A percentile compares a stretch with the other conserved stretches of the same genome.
Conservation (phyloP, 2,797 vertebrate genomes). For the Sphaeramia orbicularis region DNA sequence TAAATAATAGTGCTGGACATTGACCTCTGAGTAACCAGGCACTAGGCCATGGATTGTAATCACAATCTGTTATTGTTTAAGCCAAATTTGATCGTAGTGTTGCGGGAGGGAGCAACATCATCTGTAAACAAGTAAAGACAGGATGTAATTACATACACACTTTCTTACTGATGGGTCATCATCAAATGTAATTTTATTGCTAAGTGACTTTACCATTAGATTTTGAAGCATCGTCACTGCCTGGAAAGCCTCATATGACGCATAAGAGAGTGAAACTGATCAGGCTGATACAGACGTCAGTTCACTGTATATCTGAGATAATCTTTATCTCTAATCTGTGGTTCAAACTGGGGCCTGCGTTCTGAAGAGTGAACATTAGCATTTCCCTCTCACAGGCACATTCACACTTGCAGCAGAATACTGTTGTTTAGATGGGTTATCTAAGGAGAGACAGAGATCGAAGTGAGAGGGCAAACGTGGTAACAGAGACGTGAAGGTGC, state of each 20-base stretch:
- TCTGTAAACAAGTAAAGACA: constrained; percentile 39
- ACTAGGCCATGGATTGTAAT: background rate
- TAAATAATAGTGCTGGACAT: background rate
- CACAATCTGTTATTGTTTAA: background rate
- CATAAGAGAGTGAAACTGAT: constrained; percentile 60
- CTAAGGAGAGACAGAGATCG: constrained; percentile 2
- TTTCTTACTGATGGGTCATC: constrained; percentile 62
- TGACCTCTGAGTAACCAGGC: background rate
- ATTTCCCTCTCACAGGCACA: background rate
- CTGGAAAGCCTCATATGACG: constrained; percentile 55
- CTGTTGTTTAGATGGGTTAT: background rate
- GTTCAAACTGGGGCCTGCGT: constrained; percentile 12
- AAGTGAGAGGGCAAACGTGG: constrained; percentile 16
- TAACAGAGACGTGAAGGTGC: constrained; percentile 8
- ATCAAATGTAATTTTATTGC: constrained; percentile 64
- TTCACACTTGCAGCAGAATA: constrained; percentile 4
- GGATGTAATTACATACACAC: constrained; percentile 72
- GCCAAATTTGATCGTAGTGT: constrained; percentile 7
- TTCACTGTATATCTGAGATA: constrained; percentile 48
- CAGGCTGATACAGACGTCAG: constrained; percentile 35
- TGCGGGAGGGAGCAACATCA: constrained; percentile 15
- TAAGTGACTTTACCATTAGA: constrained; percentile 32
- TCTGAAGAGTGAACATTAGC: constrained; percentile 19
- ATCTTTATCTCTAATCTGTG: constrained; percentile 18
- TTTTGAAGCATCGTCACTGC: constrained; percentile 34